Base-by-base conservation (phyloP, 2,888 invertebrate species). In the Encarsia formosa region DNA sequence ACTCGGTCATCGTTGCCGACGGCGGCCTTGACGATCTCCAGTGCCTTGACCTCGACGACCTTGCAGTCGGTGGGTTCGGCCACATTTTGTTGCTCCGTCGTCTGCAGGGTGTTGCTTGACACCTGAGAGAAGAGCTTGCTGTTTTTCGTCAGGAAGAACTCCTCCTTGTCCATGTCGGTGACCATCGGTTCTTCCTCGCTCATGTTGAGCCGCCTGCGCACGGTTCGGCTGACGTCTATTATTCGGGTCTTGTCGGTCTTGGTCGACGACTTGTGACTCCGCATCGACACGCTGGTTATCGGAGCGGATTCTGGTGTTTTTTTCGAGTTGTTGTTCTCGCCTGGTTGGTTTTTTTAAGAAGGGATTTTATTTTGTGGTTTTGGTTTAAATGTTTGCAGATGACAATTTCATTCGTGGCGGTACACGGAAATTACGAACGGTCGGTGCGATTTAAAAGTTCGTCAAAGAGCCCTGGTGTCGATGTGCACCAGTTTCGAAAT, bases 71-170 rank as follows among this genome's bases (percentile, higher is more conserved):
- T 37, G 20, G 13, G 11, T 18, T 18, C 20, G 15, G 20, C 37
- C 9, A 9, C 3, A 8, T 19, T 26, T 20, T 6, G 19, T 11
- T 6, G 9, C 19, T 22, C 37, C n/a, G 44, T 46, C 57, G 50
- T 49, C n/a, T 61, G 59, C 37, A 73, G 52, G 4, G 64, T 68
- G 64, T 82, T 78, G 20, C 78, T 75, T 0, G 84, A 84, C 58
- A 86, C 84, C 72, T 84, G 82, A 6, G 84, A 83, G 69, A 87
- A 86, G 11, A 86, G 76, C 32, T 79, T 79, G 68, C 86, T 86
- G 57, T 84, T 83, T 64, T 84, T 79, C 11, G 84, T 78, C 49
- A 86, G 73, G 61, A 72, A 73, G 52, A 73, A 72, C 58, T 73
- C 72, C 8, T 71, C 68, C 26, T 45, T 53, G 13, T 65, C 58